These are phyloP conservation scores for Acheta domesticus DNA, from an alignment of 2,888 invertebrate species.

Conservation along the genomic window DNA sequence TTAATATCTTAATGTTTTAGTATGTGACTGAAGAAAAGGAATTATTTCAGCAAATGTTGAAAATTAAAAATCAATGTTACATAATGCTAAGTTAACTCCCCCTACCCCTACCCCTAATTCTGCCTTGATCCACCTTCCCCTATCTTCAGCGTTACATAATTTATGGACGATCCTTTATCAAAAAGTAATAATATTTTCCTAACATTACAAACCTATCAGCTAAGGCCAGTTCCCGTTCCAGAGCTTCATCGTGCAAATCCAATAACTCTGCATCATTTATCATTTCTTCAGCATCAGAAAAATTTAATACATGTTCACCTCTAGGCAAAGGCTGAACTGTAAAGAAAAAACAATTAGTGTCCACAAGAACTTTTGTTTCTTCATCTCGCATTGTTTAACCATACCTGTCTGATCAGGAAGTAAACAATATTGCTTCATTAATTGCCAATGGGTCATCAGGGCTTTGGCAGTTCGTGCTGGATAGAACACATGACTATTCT, in stretches of 20 bases:
- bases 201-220: constrained; percentile 56
- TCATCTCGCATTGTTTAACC: neutral
- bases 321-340: constrained; percentile 39
- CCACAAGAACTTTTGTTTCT: neutral
- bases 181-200: too few relatives aligned
- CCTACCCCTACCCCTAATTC: too few relatives aligned
- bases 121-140: too few relatives aligned
- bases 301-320: constrained; percentile 61
- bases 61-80: too few relatives aligned
- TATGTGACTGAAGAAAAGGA: too few relatives aligned
- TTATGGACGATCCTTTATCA: too few relatives aligned
- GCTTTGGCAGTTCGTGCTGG: constrained; percentile 82
- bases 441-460: constrained; percentile 84
- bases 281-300: constrained; percentile 90
- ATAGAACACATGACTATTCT: constrained; percentile 83
- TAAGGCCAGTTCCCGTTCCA: constrained; percentile 73
- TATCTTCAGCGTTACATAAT: too few relatives aligned
- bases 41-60: too few relatives aligned
- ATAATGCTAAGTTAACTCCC: too few relatives aligned
- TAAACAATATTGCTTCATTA: constrained; percentile 87
- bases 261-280: constrained; percentile 78
- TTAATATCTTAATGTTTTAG: too few relatives aligned
- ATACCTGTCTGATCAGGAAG: constrained; percentile 82
- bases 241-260: constrained; percentile 75
- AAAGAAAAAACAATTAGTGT: neutral